Conservation (phyloP, 1,140 invertebrate genomes). For the Archegozetes longisetosus region DNA sequence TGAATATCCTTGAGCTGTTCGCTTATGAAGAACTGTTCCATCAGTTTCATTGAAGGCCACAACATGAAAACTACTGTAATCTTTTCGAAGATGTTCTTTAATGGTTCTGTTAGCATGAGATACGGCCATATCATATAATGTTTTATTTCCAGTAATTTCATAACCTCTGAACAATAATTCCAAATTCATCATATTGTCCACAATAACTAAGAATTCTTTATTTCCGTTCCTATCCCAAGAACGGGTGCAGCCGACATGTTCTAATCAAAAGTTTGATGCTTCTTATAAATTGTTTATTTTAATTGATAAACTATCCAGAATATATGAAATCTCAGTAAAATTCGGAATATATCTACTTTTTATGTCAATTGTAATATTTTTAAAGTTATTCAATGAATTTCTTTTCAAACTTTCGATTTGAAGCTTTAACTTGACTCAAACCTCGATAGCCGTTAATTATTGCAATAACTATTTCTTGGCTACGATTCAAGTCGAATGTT, state of each 20-base stretch:
- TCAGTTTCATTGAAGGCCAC: conserved; percentile 1
- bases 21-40: background rate
- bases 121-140: background rate
- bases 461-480: too few relatives aligned
- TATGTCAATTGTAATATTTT: background rate
- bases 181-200: conserved; percentile 6
- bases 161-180: background rate
- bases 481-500: too few relatives aligned
- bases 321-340: too few relatives aligned
- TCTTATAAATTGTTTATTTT: too few relatives aligned
- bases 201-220: background rate
- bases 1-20: background rate
- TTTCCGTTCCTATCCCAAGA: background rate
- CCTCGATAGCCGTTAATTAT: too few relatives aligned
- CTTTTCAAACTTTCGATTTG: background rate
- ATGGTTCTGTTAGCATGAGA: conserved; percentile 3
- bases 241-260: background rate
- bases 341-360: background rate
- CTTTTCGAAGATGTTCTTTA: conserved; percentile 2
- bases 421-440: too few relatives aligned
- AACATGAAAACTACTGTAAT: background rate
- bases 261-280: background rate
- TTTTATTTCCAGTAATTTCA: background rate
- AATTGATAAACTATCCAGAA: too few relatives aligned
- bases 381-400: background rate